Base-by-base conservation (phyloP, 1,140 invertebrate species). In the Drosophila ercepeae region DNA sequence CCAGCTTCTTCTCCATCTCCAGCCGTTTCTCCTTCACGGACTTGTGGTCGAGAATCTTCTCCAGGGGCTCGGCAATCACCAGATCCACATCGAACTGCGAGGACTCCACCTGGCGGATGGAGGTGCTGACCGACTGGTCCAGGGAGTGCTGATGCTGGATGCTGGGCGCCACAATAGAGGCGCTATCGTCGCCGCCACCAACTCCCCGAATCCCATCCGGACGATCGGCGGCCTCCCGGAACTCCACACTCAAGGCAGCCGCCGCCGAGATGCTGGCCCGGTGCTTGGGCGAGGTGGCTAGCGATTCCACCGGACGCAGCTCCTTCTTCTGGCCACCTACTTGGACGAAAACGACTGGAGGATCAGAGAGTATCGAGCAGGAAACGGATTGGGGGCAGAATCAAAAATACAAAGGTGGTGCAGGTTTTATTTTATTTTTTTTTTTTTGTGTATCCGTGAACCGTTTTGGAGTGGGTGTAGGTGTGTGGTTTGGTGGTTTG, bases 1-100 rank as follows among this genome's bases (percentile, higher is more conserved):
- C 96, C 41, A 99, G 90, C 89, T 98, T 98, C 83, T 97, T 97
- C 32, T 98, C 96, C 14, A 98, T 90, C 90, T 98, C 97, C 0
- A 93, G 73, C 13, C 95, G 94, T 75, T 97, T 97, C 74, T 98
- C 97, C 25, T 94, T 94, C 3, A 97, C 96, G 19, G 93, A 78
- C 92, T 98, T 98, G 81, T 95, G 94, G 4, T 96, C 95, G 75
- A 97, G 93, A 5, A 98, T 92, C 67, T 95, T 94, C 7, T 97
- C 96, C 25, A 98, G 90, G 0, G 95, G 92, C 79, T 98, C 97
- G 0, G 96, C 95, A 16, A 94, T 77, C 46, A 96, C 92, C 51
- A 94, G 93, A 41, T 95, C 95, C 32, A 92, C 92, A 81, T 79
- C 92, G 78, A 91, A 91, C 49, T 91, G 86, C 16, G 90, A 89